Evolutionary conservation across 2,797 vertebrate species (phyloP).

Genomic region (Scolopax rusticola): DNA sequence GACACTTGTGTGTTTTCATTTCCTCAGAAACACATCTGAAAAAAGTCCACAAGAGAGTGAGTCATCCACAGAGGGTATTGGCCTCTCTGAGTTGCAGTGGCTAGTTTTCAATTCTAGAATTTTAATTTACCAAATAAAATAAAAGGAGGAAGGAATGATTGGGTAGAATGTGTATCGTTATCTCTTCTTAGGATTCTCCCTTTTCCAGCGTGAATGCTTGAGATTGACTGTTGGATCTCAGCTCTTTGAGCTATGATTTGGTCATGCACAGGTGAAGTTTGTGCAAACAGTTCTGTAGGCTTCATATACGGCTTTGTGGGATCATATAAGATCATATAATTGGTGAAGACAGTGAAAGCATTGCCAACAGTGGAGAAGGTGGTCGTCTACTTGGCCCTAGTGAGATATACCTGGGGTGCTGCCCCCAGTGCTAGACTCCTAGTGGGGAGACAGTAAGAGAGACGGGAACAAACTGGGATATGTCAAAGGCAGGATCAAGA

Average conservation of each 20-base stretch:
- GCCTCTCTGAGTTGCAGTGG: conserved; percentile 1
- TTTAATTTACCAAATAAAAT: conserved; percentile 2
- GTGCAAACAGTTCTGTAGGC: neutral
- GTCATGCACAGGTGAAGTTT: neutral
- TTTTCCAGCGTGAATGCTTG: neutral
- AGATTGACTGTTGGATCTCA: neutral
- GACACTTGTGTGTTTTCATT: conserved; percentile 5
- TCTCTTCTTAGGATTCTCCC: neutral
- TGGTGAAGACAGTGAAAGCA: neutral
- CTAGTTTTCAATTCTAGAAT: conserved; percentile 14
- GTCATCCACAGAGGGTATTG: neutral
- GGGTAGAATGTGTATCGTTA: neutral
- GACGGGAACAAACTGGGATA: neutral
- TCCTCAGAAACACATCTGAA: neutral
- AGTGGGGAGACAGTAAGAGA: neutral
- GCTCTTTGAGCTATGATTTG: neutral
- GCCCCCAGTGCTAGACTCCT: neutral
- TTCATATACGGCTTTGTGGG: neutral
- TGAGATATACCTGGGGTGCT: neutral
- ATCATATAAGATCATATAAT: neutral
- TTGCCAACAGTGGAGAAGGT: neutral
- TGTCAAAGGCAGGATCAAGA: neutral
- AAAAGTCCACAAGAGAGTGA: neutral
- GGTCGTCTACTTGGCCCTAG: neutral
- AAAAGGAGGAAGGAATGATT: neutral